Evolutionary conservation across 92 coral and sea anemone genomes (phyloP).

Genomic region (Scolanthus callimorphus): DNA sequence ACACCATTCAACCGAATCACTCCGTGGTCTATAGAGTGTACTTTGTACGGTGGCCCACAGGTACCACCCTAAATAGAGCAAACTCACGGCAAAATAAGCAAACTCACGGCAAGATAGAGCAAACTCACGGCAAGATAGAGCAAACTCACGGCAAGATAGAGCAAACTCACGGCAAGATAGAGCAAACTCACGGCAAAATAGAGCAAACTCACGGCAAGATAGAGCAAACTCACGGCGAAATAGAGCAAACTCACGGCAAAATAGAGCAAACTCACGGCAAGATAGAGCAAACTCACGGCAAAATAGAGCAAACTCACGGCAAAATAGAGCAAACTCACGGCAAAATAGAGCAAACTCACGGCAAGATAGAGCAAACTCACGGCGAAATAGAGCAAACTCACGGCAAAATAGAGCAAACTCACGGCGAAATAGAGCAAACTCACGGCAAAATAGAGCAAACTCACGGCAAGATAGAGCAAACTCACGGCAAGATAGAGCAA

Average conservation of each 20-base stretch:
- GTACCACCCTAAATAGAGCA: background rate
- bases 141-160: background rate
- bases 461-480: too few relatives aligned
- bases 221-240: background rate
- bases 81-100: background rate
- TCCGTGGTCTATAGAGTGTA: too few relatives aligned
- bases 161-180: constrained; percentile 1
- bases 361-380: constrained; percentile 1
- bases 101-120: background rate
- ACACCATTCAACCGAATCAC: too few relatives aligned
- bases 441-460: background rate
- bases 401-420: too few relatives aligned
- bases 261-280: background rate
- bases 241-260: background rate
- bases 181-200: background rate
- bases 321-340: background rate
- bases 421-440: too few relatives aligned
- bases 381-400: too few relatives aligned
- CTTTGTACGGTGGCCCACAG: background rate
- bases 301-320: background rate
- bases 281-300: constrained; percentile 1
- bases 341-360: background rate
- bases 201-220: constrained; percentile 1
- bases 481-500: too few relatives aligned
- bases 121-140: background rate